Evolutionary conservation across 2,113 vertebrate species (phyloP).

Genomic region (Diglossa brunneiventris): DNA sequence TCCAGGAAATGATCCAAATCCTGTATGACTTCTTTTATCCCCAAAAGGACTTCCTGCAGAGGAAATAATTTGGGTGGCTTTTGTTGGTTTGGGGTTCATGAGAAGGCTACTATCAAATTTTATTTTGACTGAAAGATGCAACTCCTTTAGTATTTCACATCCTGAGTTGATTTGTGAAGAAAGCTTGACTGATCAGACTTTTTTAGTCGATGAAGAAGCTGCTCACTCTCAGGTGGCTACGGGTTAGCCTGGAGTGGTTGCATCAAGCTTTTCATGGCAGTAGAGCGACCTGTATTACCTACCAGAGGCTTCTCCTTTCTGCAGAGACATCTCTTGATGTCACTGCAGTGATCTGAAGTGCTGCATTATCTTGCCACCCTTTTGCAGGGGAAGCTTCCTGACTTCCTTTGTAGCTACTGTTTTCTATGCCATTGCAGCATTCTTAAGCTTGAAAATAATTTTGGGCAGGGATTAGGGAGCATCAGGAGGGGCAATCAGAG

Average conservation of each 20-base stretch:
- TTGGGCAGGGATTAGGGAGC: background rate
- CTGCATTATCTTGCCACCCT: background rate
- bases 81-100: background rate
- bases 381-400: background rate
- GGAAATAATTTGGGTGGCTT: conserved; percentile 63
- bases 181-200: conserved; percentile 34
- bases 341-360: background rate
- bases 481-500: background rate
- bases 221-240: background rate
- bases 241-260: background rate
- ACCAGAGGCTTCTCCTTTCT: background rate
- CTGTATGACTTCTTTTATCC: conserved; percentile 68
- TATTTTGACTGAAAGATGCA: conserved; percentile 52
- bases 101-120: conserved; percentile 44
- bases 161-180: conserved; percentile 51
- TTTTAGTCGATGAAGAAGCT: background rate
- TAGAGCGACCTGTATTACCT: background rate
- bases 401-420: background rate
- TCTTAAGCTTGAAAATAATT: background rate
- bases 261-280: background rate
- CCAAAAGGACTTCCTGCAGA: conserved; percentile 69
- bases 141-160: conserved; percentile 59
- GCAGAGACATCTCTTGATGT: background rate
- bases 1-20: conserved; percentile 66
- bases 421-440: background rate